Evolutionary conservation across 2,113 vertebrate genomes (phyloP).

Genomic region (Holacanthus passer): DNA sequence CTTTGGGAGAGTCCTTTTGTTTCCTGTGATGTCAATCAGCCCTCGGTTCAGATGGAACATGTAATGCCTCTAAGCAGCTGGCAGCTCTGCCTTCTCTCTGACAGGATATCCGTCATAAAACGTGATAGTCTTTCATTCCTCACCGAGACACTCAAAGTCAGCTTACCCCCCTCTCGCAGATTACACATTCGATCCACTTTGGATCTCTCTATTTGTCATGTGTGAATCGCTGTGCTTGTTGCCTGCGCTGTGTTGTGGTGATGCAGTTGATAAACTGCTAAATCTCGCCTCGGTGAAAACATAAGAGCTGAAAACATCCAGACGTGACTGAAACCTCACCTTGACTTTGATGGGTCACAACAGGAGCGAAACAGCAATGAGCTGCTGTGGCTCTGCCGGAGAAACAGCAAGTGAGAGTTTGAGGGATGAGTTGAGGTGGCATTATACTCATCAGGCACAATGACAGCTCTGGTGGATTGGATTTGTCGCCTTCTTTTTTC

Average conservation of each 20-base stretch:
- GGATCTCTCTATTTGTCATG: slow-evolving; percentile 75
- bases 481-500: slow-evolving; percentile 53
- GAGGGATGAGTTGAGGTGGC: slow-evolving; percentile 64
- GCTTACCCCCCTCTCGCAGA: slow-evolving; percentile 35
- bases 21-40: slow-evolving; percentile 57
- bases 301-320: slow-evolving; percentile 35
- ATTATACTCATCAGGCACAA: slow-evolving; percentile 67
- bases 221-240: slow-evolving; percentile 63
- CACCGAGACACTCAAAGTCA: slow-evolving; percentile 43
- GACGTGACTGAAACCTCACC: slow-evolving; percentile 64
- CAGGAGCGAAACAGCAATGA: slow-evolving; percentile 56
- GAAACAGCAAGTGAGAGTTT: slow-evolving; percentile 57
- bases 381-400: slow-evolving; percentile 30
- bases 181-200: slow-evolving; percentile 74
- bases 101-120: slow-evolving; percentile 71
- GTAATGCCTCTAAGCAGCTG: slow-evolving; percentile 49
- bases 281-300: slow-evolving; percentile 52
- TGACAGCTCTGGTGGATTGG: slow-evolving; percentile 71
- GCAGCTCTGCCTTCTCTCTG: slow-evolving; percentile 54
- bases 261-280: slow-evolving; percentile 62
- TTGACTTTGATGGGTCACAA: slow-evolving; percentile 69
- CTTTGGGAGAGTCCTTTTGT: slow-evolving; percentile 56
- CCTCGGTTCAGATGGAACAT: slow-evolving; percentile 53
- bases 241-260: slow-evolving; percentile 29
- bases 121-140: slow-evolving; percentile 62